phyloP scores from a whole-genome alignment of 2,888 invertebrate species.

The Drosophila antonietae region DNA sequence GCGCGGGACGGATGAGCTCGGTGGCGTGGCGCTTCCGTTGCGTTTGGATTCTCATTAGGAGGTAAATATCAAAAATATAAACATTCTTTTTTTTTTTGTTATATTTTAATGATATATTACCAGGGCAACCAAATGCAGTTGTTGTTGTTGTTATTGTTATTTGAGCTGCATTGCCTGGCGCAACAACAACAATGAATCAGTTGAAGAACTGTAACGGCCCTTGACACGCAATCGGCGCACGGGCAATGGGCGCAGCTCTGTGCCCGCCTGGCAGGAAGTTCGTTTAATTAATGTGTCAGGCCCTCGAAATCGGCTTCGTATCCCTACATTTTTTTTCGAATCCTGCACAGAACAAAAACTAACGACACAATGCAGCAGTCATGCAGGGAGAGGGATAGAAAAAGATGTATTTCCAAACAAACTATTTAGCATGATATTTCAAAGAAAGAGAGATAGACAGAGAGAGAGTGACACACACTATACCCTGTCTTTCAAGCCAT shows the following conservation, averaged over 20 bases:
- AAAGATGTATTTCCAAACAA: constrained; percentile 13
- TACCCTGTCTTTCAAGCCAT: neutral
- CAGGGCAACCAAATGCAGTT: constrained; percentile 46
- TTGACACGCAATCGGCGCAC: constrained; percentile 39
- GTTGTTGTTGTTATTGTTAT: constrained; percentile 27
- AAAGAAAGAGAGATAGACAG: neutral
- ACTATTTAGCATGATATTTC: neutral
- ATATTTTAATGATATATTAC: constrained; percentile 55
- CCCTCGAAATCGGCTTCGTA: constrained; percentile 25
- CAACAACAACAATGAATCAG: constrained; percentile 20
- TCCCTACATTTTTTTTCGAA: constrained; percentile 15
- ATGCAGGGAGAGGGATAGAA: neutral
- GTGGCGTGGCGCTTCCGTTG: constrained; percentile 50
- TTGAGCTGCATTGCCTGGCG: constrained; percentile 38
- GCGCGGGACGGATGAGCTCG: constrained; percentile 17
- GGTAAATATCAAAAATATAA: constrained; percentile 18
- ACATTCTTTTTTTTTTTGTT: constrained; percentile 30
- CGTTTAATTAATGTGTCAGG: constrained; percentile 56
- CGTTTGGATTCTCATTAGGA: constrained; percentile 48
- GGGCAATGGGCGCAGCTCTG: constrained; percentile 31
- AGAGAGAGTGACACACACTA: neutral
- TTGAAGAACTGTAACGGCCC: constrained; percentile 23
- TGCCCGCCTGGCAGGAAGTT: constrained; percentile 44
- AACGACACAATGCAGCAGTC: constrained; percentile 18
- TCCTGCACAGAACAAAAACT: constrained; percentile 30